Evolutionary conservation across 2,113 vertebrate genomes (phyloP).

Genomic region (Oophaga pumilio): DNA sequence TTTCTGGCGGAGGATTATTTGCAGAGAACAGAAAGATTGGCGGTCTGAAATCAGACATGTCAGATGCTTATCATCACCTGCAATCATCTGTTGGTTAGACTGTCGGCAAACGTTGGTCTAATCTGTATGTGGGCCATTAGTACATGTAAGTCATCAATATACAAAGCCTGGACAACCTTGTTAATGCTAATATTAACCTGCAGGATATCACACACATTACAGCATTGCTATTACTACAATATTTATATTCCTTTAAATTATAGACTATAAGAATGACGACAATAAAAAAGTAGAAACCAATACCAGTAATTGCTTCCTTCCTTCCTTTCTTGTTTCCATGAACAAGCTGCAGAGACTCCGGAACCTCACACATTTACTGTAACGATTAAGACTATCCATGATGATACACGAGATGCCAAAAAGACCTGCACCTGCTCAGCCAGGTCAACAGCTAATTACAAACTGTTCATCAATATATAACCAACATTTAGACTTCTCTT

Average conservation of each 20-base stretch:
- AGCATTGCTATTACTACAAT: background rate
- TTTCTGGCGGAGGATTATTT: no score
- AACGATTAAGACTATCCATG: background rate
- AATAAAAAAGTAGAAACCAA: background rate
- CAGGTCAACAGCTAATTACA: conserved; percentile 3
- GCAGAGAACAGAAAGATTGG: no score
- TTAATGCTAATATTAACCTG: no score
- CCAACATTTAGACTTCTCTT: background rate
- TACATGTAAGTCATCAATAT: no score
- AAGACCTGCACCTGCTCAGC: background rate
- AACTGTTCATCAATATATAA: background rate
- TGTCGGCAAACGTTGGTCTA: no score
- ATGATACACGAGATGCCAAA: background rate
- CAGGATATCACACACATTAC: no score
- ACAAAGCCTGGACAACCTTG: no score
- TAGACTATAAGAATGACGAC: no score
- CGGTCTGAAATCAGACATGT: no score
- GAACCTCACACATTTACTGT: background rate
- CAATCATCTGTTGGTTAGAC: no score
- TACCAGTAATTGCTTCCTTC: background rate
- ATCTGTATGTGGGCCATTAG: no score
- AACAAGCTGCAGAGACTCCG: background rate
- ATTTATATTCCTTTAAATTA: background rate
- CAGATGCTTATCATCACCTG: no score
- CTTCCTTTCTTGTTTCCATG: background rate